phyloP scores from a whole-genome alignment of 2,113 vertebrate species.

The Calyptomena viridis region DNA sequence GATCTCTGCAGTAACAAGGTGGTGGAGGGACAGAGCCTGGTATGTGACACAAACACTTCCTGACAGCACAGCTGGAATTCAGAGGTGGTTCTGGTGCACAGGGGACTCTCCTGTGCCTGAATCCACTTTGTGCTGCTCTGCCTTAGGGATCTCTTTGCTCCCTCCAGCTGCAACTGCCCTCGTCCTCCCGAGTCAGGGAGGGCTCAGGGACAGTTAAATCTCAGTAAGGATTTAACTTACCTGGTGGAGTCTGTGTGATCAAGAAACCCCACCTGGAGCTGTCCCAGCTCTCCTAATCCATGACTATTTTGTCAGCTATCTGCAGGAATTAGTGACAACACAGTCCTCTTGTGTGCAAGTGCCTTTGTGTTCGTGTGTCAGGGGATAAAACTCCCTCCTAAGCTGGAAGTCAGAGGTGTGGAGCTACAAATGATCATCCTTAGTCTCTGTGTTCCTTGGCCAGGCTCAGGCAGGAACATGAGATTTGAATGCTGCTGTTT shows the following conservation, averaged over 20 bases:
- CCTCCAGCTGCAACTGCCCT: too few relatives aligned
- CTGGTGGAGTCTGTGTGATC: background rate
- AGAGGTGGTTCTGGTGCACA: background rate
- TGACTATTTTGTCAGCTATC: background rate
- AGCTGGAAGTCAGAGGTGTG: background rate
- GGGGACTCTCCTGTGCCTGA: background rate
- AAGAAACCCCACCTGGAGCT: background rate
- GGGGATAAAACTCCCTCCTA: background rate
- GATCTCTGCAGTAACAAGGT: background rate
- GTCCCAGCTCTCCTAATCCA: background rate
- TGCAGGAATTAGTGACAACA: background rate
- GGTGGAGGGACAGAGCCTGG: background rate
- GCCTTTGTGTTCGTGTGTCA: background rate
- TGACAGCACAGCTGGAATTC: background rate
- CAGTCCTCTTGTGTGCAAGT: background rate
- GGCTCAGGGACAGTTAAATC: too few relatives aligned
- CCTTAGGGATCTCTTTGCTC: background rate
- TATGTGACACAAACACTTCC: background rate
- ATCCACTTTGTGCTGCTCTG: background rate
- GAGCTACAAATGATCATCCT: background rate
- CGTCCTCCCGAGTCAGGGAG: background rate
- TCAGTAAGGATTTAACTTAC: background rate
- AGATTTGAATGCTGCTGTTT: background rate
- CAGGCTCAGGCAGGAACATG: background rate
- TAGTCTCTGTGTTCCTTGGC: background rate